A percentile compares a stretch with the other conserved stretches of the same genome.
Conservation (phyloP, 1,140 invertebrate genomes). For the Listronotus bonariensis region DNA sequence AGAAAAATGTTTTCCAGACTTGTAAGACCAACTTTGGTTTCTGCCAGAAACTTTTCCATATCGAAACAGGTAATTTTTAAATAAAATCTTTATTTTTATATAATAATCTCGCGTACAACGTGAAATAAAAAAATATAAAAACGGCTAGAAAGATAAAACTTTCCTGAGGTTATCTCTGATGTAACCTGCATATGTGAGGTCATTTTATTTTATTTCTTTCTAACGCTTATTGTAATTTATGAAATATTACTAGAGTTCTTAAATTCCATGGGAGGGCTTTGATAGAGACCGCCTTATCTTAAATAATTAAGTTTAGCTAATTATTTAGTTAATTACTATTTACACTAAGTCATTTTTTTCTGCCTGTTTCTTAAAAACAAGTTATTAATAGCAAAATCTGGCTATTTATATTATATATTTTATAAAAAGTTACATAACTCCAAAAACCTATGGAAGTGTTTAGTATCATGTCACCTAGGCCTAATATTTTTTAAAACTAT, state of each 20-base stretch:
- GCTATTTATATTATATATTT: too few species aligned
- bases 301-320: too few species aligned
- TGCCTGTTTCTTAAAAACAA: too few species aligned
- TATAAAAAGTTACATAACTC: too few species aligned
- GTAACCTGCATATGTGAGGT: conserved; percentile 20
- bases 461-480: too few species aligned
- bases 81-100: not conserved
- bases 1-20: conserved; percentile 61
- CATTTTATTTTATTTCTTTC: not conserved
- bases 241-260: not conserved
- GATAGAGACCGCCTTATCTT: too few species aligned
- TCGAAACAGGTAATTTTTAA: conserved; percentile 58
- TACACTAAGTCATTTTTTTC: too few species aligned
- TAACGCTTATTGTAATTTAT: not conserved
- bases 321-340: too few species aligned
- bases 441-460: too few species aligned
- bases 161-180: conserved; percentile 1
- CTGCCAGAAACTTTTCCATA: conserved; percentile 61
- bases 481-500: too few species aligned
- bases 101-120: not conserved
- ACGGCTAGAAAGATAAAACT: not conserved
- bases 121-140: not conserved
- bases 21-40: conserved; percentile 57
- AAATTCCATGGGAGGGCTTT: not conserved
- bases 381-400: too few species aligned